Evolutionary conservation across 2,888 invertebrate species (phyloP).

Genomic region (Drosophila mercatorum): DNA sequence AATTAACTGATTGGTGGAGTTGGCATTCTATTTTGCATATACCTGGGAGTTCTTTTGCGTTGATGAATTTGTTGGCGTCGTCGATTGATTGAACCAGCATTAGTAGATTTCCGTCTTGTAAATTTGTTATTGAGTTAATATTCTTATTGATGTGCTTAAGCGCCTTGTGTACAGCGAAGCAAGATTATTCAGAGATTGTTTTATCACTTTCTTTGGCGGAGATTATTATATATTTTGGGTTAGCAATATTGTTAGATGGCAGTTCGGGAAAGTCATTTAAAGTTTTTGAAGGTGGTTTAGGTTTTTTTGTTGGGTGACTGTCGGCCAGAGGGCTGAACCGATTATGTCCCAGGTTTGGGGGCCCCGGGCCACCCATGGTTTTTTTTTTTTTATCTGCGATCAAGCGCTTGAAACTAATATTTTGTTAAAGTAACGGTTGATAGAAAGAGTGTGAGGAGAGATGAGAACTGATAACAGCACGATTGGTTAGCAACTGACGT

Average conservation of each 20-base stretch:
- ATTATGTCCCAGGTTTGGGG: too few species aligned
- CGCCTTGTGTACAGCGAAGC: constrained; percentile 24
- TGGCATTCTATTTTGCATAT: constrained; percentile 19
- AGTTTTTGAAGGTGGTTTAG: too few species aligned
- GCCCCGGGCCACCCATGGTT: too few species aligned
- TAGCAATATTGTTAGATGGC: too few species aligned
- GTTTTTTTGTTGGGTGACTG: background rate
- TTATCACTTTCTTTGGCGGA: constrained; percentile 29
- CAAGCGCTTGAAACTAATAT: background rate
- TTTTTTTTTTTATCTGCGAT: background rate
- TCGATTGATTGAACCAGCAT: constrained; percentile 3
- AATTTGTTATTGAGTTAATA: constrained; percentile 5
- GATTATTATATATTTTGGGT: constrained; percentile 20
- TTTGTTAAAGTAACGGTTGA: background rate
- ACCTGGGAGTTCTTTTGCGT: constrained; percentile 14
- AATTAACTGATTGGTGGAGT: constrained; percentile 18
- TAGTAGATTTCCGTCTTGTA: constrained; percentile 17
- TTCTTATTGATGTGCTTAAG: constrained; percentile 22
- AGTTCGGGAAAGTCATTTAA: too few species aligned
- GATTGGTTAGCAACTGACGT: constrained; percentile 18
- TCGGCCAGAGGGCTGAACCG: too few species aligned
- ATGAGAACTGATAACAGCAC: background rate
- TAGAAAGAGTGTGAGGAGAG: background rate
- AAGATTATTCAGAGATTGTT: constrained; percentile 24
- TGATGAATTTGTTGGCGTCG: constrained; percentile 21